Conservation (phyloP, 1,140 invertebrate genomes). For the Drosophila repleta region DNA sequence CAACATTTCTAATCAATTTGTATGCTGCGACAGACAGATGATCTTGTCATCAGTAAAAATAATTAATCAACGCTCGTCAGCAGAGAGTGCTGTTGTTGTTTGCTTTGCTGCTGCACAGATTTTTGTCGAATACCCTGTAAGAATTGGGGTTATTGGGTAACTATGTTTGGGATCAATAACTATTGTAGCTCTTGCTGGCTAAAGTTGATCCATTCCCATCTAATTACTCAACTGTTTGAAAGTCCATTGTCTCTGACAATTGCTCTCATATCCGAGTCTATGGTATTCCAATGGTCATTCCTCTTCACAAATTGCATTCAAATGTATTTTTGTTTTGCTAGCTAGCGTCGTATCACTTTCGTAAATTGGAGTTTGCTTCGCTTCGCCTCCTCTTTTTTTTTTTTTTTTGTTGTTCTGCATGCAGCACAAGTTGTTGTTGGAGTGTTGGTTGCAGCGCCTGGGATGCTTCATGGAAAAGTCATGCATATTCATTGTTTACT, state of each 20-base stretch:
- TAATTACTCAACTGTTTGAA: too few species aligned
- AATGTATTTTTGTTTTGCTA: slow-evolving; percentile 2
- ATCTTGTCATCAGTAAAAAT: slow-evolving; percentile 45
- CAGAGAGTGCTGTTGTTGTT: slow-evolving; percentile 16
- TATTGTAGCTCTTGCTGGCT: too few species aligned
- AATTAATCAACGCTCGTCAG: slow-evolving; percentile 65
- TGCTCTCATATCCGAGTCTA: too few species aligned
- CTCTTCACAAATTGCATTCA: neutral
- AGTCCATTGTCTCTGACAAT: too few species aligned
- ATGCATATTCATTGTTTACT: slow-evolving; percentile 78
- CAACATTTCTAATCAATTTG: slow-evolving; percentile 43
- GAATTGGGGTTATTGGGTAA: neutral
- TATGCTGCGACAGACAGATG: neutral
- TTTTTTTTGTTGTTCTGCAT: slow-evolving; percentile 11
- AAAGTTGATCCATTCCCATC: too few species aligned
- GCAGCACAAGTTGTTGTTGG: slow-evolving; percentile 31
- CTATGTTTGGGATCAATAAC: too few species aligned
- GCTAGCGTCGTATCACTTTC: slow-evolving; percentile 64
- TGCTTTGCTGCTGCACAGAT: slow-evolving; percentile 25
- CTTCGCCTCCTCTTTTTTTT: slow-evolving; percentile 7
- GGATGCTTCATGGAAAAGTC: slow-evolving; percentile 64
- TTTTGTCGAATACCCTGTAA: slow-evolving; percentile 9
- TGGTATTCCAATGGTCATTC: neutral
- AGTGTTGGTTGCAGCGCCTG: slow-evolving; percentile 38
- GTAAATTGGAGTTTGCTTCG: slow-evolving; percentile 65